A percentile compares a stretch with the other conserved stretches of the same genome.
These are phyloP conservation scores for Magallana ariakensis DNA, from an alignment of 1,140 invertebrate genomes.

Conservation along the genomic window DNA sequence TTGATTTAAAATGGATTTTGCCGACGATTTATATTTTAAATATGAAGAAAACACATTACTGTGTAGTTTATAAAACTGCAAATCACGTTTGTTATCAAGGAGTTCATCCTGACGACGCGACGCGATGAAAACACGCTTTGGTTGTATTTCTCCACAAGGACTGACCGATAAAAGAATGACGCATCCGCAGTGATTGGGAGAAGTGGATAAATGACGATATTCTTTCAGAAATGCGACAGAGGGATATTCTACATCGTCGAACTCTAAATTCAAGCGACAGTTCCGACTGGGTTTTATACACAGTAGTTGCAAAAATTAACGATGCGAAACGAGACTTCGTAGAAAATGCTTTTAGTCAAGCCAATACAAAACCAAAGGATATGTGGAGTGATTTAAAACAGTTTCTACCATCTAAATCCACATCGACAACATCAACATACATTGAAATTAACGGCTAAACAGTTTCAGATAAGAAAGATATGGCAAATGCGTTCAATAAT, in stretches of 20 bases:
- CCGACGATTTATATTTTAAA: too few species aligned
- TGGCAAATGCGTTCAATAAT: constrained; percentile 21
- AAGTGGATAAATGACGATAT: constrained; percentile 38
- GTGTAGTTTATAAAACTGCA: too few species aligned
- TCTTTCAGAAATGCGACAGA: constrained; percentile 33
- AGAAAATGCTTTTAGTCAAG: constrained; percentile 36
- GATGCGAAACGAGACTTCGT: constrained; percentile 32
- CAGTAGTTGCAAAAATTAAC: background rate
- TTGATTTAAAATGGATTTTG: too few species aligned
- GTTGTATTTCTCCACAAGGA: too few species aligned
- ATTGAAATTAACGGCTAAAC: too few species aligned
- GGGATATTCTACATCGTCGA: constrained; percentile 17
- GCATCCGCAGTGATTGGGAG: background rate
- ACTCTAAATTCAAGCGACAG: background rate
- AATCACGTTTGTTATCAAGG: too few species aligned
- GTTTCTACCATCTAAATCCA: constrained; percentile 38
- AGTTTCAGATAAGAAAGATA: background rate
- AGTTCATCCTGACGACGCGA: too few species aligned
- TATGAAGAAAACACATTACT: too few species aligned
- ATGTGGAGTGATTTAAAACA: constrained; percentile 42
- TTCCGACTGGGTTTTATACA: constrained; percentile 4
- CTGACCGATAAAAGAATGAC: constrained; percentile 34
- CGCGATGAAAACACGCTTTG: too few species aligned
- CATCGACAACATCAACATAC: background rate
- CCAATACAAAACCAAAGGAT: constrained; percentile 18